phyloP scores from a whole-genome alignment of 1,140 invertebrate genomes.

The Sycobia sp. region DNA sequence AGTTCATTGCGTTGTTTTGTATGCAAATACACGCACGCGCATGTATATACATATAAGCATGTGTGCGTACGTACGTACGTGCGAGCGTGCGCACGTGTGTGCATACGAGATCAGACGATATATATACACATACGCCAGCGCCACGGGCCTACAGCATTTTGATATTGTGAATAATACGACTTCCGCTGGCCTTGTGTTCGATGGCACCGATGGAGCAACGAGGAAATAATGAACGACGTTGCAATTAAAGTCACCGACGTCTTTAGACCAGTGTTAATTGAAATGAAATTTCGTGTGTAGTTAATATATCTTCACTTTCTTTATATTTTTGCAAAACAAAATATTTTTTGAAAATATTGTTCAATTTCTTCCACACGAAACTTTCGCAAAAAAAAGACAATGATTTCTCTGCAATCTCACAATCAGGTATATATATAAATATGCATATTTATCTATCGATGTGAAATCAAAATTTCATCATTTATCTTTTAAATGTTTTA shows the following conservation, averaged over 20 bases:
- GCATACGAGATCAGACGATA: no score
- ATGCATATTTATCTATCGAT: conserved; percentile 3
- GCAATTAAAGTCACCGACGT: background rate
- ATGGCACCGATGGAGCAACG: conserved; percentile 13
- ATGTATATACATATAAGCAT: no score
- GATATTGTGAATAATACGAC: background rate
- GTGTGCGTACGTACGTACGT: no score
- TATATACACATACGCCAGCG: no score
- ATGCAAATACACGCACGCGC: no score
- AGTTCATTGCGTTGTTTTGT: no score
- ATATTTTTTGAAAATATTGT: conserved; percentile 1
- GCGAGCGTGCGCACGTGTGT: no score
- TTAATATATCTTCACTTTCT: background rate
- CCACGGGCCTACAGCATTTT: background rate
- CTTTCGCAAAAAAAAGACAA: conserved; percentile 28
- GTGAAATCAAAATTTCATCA: conserved; percentile 1
- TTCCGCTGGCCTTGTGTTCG: conserved; percentile 3
- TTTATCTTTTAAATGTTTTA: background rate
- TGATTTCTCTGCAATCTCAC: conserved; percentile 58
- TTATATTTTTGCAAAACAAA: background rate
- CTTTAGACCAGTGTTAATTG: conserved; percentile 10
- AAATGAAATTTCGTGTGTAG: conserved; percentile 21
- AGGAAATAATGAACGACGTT: conserved; percentile 23
- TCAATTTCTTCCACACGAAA: background rate
- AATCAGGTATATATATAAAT: conserved; percentile 52